Evolutionary conservation across 2,797 vertebrate genomes (phyloP), one percentile per base, ranked within the genome.

Genomic region (Cephalopachus bancanus): DNA sequence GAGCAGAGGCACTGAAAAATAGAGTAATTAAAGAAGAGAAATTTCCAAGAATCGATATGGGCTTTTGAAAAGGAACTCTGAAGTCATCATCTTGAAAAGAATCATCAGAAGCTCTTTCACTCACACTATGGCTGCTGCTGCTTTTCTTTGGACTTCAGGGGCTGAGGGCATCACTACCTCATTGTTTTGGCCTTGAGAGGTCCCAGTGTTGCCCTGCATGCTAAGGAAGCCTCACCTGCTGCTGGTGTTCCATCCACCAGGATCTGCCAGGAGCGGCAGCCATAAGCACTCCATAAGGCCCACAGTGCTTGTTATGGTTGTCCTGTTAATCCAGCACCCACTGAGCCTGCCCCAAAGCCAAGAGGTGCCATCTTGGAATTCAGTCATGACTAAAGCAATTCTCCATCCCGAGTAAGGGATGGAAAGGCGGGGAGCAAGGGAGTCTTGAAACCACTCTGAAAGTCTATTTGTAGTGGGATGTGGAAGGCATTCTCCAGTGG

Each of bases 11-110:
- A 74, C 44, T 8, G 59, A 62, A 78, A 59, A 91, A 65, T 30
- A 28, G 3, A 51, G 22, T 69, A 71, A 49, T 92, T 55, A 37
- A 85, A 95, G 93, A 5, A 87, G 22, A 65, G 2, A 78, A 74
- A 30, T 83, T 78, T 64, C 12, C 69, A 89, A 30, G 16, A 60
- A 96, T 79, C 74, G n/a, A 74, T 60, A n/a, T 60, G 33, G 28
- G 11, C 49, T 85, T 76, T 83, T 57, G 60, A 85, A 94, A 89
- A 86, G 67, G 79, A 89, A 79, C 15, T 51, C 69, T 83, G 28
- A 83, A 69, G 24, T 78, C 33, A 9, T 89, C 72, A 20, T 72
- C 33, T 83, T 67, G 11, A 51, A 59, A 62, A 93, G 89, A 81
- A 59, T 26, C 49, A 59, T 26, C 49, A 71, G 74, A 78, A 86